phyloP scores from a whole-genome alignment of 2,888 invertebrate species.

The Acronicta alni region DNA sequence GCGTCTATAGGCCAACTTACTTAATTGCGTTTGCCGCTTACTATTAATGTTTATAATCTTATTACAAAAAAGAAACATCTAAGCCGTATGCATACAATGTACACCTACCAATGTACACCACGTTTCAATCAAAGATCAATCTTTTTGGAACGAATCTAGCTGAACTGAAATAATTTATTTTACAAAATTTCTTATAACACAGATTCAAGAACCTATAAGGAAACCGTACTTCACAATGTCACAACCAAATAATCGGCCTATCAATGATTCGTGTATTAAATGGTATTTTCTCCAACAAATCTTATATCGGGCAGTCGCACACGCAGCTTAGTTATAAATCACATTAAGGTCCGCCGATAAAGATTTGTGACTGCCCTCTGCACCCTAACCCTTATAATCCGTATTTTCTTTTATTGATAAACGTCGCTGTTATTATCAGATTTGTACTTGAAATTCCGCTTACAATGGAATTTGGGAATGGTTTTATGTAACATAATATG shows the following conservation, averaged over 20 bases:
- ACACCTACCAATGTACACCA: no score
- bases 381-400: slow-evolving; percentile 63
- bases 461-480: slow-evolving; percentile 25
- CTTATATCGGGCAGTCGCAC: slow-evolving; percentile 43
- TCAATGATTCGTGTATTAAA: slow-evolving; percentile 38
- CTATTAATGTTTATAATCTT: no score
- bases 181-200: no score
- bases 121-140: no score
- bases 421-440: slow-evolving; percentile 56
- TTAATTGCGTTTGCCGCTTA: no score
- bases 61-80: no score
- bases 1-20: no score
- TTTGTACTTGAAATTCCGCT: slow-evolving; percentile 51
- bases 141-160: no score
- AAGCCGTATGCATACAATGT: no score
- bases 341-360: slow-evolving; percentile 63
- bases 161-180: no score
- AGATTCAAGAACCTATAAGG: background rate
- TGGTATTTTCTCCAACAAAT: slow-evolving; percentile 42
- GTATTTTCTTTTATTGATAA: slow-evolving; percentile 69
- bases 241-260: slow-evolving; percentile 2
- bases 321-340: slow-evolving; percentile 49
- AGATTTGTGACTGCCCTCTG: slow-evolving; percentile 70
- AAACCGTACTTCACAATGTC: background rate
- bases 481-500: slow-evolving; percentile 5